Conservation (phyloP, 2,888 invertebrate species). For the Orchesellides sinensis region DNA sequence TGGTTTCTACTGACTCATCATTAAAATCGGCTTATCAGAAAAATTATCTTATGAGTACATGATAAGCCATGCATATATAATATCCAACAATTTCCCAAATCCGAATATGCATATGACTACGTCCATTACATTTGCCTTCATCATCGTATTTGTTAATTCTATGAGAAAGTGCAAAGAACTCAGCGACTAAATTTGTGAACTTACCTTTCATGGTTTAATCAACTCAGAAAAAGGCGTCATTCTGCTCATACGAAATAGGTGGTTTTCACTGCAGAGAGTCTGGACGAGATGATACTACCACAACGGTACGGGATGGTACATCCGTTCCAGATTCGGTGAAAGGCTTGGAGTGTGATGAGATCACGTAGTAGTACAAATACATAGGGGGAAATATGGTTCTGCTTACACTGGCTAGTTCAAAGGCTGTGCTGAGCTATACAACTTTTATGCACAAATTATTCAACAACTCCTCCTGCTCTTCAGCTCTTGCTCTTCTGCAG, state of each 20-base stretch:
- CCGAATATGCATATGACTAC: no score
- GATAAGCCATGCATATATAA: no score
- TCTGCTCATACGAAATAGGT: slow-evolving; percentile 19
- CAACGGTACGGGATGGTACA: slow-evolving; percentile 20
- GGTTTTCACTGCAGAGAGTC: slow-evolving; percentile 34
- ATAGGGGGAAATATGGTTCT: slow-evolving; percentile 18
- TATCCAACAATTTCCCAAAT: no score
- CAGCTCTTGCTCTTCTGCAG: slow-evolving; percentile 38
- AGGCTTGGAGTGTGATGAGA: slow-evolving; percentile 47
- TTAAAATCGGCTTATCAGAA: no score
- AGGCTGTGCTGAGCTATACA: slow-evolving; percentile 9
- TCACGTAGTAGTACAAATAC: slow-evolving; percentile 25
- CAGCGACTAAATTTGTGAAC: slow-evolving; percentile 28
- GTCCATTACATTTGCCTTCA: neutral
- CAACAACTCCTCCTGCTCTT: no score
- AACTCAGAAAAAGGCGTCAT: slow-evolving; percentile 52
- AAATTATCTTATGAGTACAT: no score
- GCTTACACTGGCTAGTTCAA: neutral
- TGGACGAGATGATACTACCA: slow-evolving; percentile 21
- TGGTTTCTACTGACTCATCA: no score
- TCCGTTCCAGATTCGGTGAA: slow-evolving; percentile 15
- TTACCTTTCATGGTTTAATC: slow-evolving; percentile 67
- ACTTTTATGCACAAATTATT: slow-evolving; percentile 28
- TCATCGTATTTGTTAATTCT: neutral
- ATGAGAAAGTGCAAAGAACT: slow-evolving; percentile 54